A percentile compares a stretch with the other conserved stretches of the same genome.
Conservation (phyloP, 2,797 vertebrate genomes). For the Danio albolineatus region DNA sequence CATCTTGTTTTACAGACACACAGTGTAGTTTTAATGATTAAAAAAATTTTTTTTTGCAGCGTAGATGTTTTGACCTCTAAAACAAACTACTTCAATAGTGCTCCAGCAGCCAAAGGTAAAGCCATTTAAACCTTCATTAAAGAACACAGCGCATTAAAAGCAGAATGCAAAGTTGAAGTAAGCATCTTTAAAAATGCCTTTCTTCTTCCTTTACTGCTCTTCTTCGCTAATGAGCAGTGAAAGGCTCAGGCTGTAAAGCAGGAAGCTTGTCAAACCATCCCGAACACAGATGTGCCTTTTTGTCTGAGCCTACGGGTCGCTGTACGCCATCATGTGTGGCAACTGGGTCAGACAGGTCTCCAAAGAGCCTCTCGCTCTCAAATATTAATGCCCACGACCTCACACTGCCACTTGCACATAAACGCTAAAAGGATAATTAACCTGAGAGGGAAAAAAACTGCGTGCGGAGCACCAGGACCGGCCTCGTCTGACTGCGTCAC, state of each 20-base stretch:
- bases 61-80: background rate
- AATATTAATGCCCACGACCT: slow-evolving; percentile 49
- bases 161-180: background rate
- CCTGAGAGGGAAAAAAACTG: slow-evolving; percentile 12
- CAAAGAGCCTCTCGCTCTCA: slow-evolving; percentile 34
- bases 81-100: background rate
- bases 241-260: slow-evolving; percentile 27
- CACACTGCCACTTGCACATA: slow-evolving; percentile 1
- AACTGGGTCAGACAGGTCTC: slow-evolving; percentile 57
- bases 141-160: background rate
- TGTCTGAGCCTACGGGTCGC: slow-evolving; percentile 16
- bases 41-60: background rate
- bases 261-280: slow-evolving; percentile 37
- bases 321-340: slow-evolving; percentile 39
- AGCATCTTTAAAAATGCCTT: slow-evolving; percentile 27
- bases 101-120: background rate
- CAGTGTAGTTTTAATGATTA: background rate
- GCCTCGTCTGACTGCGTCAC: slow-evolving; percentile 30
- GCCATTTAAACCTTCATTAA: background rate
- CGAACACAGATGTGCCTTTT: slow-evolving; percentile 15
- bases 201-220: slow-evolving; percentile 5
- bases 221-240: slow-evolving; percentile 19
- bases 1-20: background rate
- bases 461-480: background rate
- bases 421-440: slow-evolving; percentile 52